Base-by-base conservation (phyloP, 1,140 invertebrate genomes). In the Phymorhynchus buccinoides region DNA sequence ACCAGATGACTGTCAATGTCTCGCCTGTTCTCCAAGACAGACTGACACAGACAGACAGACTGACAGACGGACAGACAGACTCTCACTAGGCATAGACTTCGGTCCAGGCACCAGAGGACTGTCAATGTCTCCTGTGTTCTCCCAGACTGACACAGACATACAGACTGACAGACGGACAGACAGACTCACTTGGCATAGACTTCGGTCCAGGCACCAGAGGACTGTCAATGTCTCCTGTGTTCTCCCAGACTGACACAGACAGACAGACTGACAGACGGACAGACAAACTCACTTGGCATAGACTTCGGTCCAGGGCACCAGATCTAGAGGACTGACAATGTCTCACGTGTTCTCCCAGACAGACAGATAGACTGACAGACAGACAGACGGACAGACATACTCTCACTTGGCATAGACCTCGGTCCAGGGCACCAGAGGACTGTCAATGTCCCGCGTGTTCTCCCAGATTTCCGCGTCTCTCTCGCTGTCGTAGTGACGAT, bases 271-370 rank as follows among this genome's bases (percentile, higher is more conserved):
- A 52, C 48, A 52, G 9, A 52, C 48, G 22, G 9, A 52, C 48
- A 52, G 9, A 52, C 48, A 52, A 7, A 52, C 48, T 83, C 88
- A 93, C 92, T 90, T 90, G 16, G 90, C 87, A 85, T 94, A 94
- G 18, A 90, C 87, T 85, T 94, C 92, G 39, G 92, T 92, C 94
- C 94, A 92, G 2, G 94, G 94, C 71, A 85, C 87, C 3, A n/a
- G n/a, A n/a, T n/a, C n/a, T n/a, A 94, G 88, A 3, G 94, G 94
- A 84, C 93, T 94, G 87, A 94, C 94, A 27, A 94, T 94, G 83
- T 94, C 93, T 82, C 94, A 84, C 6, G 93, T 94, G 75, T 89
- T 94, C 80, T 94, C 93, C 83, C 94, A n/a, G n/a, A n/a, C n/a
- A n/a, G n/a, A n/a, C n/a, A n/a, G n/a, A n/a, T n/a, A n/a, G n/a